Base-by-base conservation (phyloP, 1,140 invertebrate genomes). In the Linepithema humile region DNA sequence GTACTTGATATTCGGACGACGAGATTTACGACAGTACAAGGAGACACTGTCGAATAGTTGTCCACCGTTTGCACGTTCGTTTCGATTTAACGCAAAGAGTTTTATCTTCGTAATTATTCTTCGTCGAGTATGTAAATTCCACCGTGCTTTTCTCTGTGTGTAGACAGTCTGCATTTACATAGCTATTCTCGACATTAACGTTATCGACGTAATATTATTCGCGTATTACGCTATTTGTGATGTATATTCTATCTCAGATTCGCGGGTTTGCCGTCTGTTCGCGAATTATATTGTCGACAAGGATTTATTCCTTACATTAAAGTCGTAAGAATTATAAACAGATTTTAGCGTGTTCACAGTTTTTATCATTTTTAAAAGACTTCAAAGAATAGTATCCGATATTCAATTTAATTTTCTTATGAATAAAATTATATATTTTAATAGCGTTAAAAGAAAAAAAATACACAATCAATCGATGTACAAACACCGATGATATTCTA, bases 1-100 rank as follows among this genome's bases (percentile, higher is more conserved):
- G n/a, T 62, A 83, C 64, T 89, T 88, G 75, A 88, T 88, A 89
- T 89, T 89, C 87, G 85, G 86, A 83, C 72, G 72, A 62, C 45
- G 83, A 88, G 78, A 89, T 89, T 88, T 89, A 88, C 84, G 83
- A 50, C 62, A 62, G 67, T 87, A 87, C 59, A 88, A 84, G 84
- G 69, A 87, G 67, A 85, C 74, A 88, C 29, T 82, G 83, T 75
- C 59, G 60, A 35, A 72, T 75, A 29, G 69, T 74, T 50, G 32
- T n/a, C 26, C 55, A 17, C 29, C 64, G 23, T 60, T 77, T 87
- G 62, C 72, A 55, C 65, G 55, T 57, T 48, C 50, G 43, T 86
- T 57, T 62, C 40, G n/a, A 86, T 48, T 87, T 62, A 45, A 64
- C 53, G 40, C 70, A 70, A 77, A 85, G 74, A 83, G 62, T 70